Base-by-base conservation (phyloP, 2,113 vertebrate species). In the Puma concolor region DNA sequence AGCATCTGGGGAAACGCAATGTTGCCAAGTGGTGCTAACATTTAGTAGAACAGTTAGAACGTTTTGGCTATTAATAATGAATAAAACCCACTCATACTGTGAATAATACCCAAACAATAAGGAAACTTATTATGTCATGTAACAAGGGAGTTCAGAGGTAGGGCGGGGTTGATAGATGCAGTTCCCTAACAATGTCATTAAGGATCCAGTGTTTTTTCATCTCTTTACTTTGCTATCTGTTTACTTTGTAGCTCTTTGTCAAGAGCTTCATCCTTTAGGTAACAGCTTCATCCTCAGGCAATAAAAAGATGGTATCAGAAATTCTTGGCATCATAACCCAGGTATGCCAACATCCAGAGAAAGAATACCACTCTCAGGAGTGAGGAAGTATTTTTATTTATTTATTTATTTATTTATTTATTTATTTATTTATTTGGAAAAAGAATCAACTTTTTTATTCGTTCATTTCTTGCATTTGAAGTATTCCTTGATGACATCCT, bases 41-140 rank as follows among this genome's bases (percentile, higher is more conserved):
- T 64, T 81, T 33, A 97, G 17, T 36, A 63, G 76, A 41, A 76
- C 19, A 25, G 21, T 63, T 54, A 48, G 60, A 88, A 81, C 33
- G 14, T 7, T 67, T 91, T 64, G 11, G n/a, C 36, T 36, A 29
- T 67, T 93, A 98, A 95, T 82, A 93, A 93, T 97, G 69, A 93
- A 88, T 86, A 97, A 92, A 84, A 72, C n/a, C 33, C 52, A 72
- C 31, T 81, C 52, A 64, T 14, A 41, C 41, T 57, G 19, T 81
- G 64, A 95, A 29, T 97, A 84, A 91, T 64, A 69, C 1, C 48
- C 71, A 96, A 44, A 97, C 82, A 96, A 77, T 85, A 91, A 88
- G 89, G 60, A 97, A 84, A 95, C 82, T 13, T 72, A 89, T 92
- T 71, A 33, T 50, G 85, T 54, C 85, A 67, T 6, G 33, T 41